A percentile compares a stretch with the other conserved stretches of the same genome.
Conservation (phyloP, 1,140 invertebrate species). For the Frieseomelitta varia region DNA sequence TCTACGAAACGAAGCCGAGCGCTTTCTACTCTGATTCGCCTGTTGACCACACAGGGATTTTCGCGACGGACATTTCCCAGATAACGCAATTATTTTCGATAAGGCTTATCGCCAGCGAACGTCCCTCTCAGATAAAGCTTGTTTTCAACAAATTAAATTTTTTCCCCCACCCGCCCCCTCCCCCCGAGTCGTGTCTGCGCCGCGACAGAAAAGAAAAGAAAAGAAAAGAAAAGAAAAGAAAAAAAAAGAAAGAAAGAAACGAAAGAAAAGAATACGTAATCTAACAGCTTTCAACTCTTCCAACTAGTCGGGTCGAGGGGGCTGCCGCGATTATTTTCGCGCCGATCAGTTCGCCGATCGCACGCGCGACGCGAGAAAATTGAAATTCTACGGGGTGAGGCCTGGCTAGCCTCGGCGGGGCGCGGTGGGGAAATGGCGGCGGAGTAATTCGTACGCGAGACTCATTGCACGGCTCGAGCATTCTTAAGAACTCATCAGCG, state of each 20-base stretch:
- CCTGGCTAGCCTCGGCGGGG: background rate
- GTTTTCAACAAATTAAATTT: slow-evolving; percentile 76
- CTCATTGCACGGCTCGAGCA: slow-evolving; percentile 26
- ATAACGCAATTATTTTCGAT: slow-evolving; percentile 73
- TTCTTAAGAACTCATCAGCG: slow-evolving; percentile 34
- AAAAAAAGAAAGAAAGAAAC: background rate
- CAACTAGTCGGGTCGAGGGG: too few species aligned
- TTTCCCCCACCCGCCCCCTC: slow-evolving; percentile 67
- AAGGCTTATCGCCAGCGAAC: slow-evolving; percentile 68
- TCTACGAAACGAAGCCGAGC: too few species aligned
- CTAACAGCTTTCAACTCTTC: background rate
- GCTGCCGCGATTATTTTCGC: background rate
- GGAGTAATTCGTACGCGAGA: slow-evolving; percentile 29
- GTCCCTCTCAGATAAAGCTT: slow-evolving; percentile 67
- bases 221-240: too few species aligned
- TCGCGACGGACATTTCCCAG: slow-evolving; percentile 63
- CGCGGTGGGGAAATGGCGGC: background rate
- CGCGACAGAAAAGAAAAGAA: slow-evolving; percentile 56
- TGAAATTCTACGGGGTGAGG: slow-evolving; percentile 2
- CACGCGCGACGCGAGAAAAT: slow-evolving; percentile 11
- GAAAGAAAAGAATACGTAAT: slow-evolving; percentile 57
- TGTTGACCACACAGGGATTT: slow-evolving; percentile 49
- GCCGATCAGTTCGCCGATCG: background rate
- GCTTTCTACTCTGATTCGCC: background rate
- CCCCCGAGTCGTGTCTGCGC: slow-evolving; percentile 50